phyloP scores from a whole-genome alignment of 2,888 invertebrate species.

The Drosophila tripunctata region DNA sequence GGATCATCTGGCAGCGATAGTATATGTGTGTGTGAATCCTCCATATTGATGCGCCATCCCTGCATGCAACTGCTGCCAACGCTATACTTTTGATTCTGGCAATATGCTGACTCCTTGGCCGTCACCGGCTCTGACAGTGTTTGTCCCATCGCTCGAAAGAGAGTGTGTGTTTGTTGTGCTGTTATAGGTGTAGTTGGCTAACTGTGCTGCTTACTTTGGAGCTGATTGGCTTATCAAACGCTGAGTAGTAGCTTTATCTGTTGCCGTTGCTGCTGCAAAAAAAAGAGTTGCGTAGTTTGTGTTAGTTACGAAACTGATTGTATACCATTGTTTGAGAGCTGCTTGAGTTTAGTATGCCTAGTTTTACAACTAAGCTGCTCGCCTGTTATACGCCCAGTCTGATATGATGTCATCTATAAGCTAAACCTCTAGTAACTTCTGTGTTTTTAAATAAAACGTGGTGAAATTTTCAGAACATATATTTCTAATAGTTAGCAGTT shows the following conservation, averaged over 20 bases:
- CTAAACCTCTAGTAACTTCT: too few relatives aligned
- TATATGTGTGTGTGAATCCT: slow-evolving; percentile 99
- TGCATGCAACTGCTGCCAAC: slow-evolving; percentile 99
- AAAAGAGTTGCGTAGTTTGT: slow-evolving; percentile 14
- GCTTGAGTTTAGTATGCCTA: too few relatives aligned
- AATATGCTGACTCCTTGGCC: slow-evolving; percentile 92
- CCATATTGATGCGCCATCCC: slow-evolving; percentile 99
- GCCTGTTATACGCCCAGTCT: too few relatives aligned
- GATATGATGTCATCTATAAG: too few relatives aligned
- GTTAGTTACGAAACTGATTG: slow-evolving; percentile 29
- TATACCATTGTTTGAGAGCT: neutral
- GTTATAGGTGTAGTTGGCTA: too few relatives aligned
- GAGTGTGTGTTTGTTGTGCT: too few relatives aligned
- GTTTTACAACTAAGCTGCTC: too few relatives aligned
- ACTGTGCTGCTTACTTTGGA: neutral
- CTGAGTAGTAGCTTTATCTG: slow-evolving; percentile 40
- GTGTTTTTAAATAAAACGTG: too few relatives aligned
- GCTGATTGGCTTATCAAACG: slow-evolving; percentile 32
- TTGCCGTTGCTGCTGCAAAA: slow-evolving; percentile 21
- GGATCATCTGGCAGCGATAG: slow-evolving; percentile 96
- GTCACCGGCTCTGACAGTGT: slow-evolving; percentile 98
- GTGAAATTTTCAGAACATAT: too few relatives aligned
- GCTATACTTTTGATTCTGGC: slow-evolving; percentile 88
- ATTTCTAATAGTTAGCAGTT: too few relatives aligned
- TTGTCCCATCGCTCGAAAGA: slow-evolving; percentile 99